Conservation (phyloP, 2,113 vertebrate genomes). For the Pagrus major region DNA sequence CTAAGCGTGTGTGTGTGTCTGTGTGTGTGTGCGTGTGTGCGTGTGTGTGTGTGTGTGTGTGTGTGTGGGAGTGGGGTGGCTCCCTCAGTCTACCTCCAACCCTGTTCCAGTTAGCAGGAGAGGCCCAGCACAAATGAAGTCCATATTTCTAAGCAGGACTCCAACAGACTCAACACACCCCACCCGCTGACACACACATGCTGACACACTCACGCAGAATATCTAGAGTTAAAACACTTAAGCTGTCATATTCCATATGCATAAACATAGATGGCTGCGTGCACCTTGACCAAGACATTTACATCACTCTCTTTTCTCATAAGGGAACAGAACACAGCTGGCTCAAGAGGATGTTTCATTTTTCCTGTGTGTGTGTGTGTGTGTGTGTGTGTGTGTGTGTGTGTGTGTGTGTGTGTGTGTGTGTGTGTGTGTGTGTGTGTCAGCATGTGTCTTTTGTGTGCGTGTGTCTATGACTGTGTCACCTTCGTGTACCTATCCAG, state of each 20-base stretch:
- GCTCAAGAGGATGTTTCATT: conserved; percentile 57
- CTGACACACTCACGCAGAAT: conserved; percentile 5
- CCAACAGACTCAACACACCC: conserved; percentile 46
- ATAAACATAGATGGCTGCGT: conserved; percentile 28
- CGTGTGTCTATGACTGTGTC: conserved; percentile 28
- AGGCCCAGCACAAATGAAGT: conserved; percentile 73
- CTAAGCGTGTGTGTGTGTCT: neutral
- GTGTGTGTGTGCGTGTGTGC: conserved; percentile 17
- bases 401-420: conserved; percentile 8
- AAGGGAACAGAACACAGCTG: conserved; percentile 42
- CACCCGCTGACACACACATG: conserved; percentile 33
- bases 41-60: neutral
- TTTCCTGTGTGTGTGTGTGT: conserved; percentile 36
- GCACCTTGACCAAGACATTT: conserved; percentile 31
- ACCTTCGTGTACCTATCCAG: conserved; percentile 69
- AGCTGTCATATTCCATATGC: conserved; percentile 45
- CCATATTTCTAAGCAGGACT: conserved; percentile 70
- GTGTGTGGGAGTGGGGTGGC: neutral
- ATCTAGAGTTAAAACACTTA: conserved; percentile 53
- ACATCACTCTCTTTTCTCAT: conserved; percentile 38
- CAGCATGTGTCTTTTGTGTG: conserved; percentile 12
- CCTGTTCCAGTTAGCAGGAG: conserved; percentile 61
- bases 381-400: conserved; percentile 14
- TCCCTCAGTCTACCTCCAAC: conserved; percentile 41
- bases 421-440: conserved; percentile 6